Percentiles rank a stretch among this genome's conserved stretches.
Evolutionary conservation across 92 coral and sea anemone species (phyloP).

Genomic region (Galaxea fascicularis): DNA sequence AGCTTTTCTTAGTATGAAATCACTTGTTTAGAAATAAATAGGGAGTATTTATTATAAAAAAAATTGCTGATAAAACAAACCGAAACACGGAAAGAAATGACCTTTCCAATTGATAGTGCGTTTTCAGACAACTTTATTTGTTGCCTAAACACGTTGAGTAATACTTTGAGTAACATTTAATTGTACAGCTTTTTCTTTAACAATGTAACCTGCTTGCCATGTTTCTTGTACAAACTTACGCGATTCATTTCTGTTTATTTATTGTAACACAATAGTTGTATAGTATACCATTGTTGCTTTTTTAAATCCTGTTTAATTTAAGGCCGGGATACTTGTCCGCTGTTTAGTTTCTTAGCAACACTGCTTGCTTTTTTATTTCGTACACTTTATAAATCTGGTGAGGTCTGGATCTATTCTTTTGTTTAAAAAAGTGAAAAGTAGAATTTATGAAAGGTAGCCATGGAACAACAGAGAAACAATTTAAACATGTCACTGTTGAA

Average conservation of each 20-base stretch:
- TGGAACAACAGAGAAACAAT: constrained; percentile 14
- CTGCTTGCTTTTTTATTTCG: no score
- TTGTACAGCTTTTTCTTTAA: not conserved
- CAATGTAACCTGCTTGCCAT: not conserved
- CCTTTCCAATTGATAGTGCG: no score
- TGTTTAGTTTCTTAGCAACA: not conserved
- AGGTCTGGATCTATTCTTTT: no score
- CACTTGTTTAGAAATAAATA: no score
- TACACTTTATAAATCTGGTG: no score
- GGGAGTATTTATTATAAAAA: no score
- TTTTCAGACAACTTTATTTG: no score
- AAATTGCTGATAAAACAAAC: no score
- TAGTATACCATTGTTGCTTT: not conserved
- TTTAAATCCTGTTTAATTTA: not conserved
- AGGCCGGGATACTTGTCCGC: not conserved
- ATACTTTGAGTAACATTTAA: no score
- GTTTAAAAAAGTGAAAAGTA: constrained; percentile 6
- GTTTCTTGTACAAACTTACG: not conserved
- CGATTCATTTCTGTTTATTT: not conserved
- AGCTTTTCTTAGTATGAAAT: no score
- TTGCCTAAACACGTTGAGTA: no score
- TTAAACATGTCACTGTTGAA: constrained; percentile 3
- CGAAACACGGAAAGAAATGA: no score
- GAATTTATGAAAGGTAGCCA: constrained; percentile 4
- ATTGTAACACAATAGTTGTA: not conserved